Evolutionary conservation across 2,888 invertebrate genomes (phyloP), one percentile per base, ranked within the genome.

Genomic region (Chloroclysta siterata): DNA sequence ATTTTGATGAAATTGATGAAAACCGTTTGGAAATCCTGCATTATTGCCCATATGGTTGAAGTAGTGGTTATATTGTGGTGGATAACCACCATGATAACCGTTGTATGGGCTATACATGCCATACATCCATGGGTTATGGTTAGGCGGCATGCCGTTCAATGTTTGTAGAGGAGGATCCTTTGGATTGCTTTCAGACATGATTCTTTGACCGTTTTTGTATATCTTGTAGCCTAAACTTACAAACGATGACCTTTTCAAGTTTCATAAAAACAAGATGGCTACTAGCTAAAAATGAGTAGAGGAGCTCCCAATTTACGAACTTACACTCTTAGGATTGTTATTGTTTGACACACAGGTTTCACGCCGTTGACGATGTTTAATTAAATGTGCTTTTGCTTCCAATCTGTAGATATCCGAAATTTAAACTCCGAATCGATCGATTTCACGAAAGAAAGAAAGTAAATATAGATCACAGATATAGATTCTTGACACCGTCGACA

Each of bases 1-100:
- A 67, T 86, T 82, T 65, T 87, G 85, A 70, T 87, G 87, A 77
- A 83, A 88, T 68, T 88, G 88, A 72, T 84, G 83, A 65, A 72
- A 69, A 68, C 81, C 82, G 71, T 79, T 86, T 56, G 81, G 33
- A 77, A 78, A 82, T 69, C 81, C 83, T 63, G 76, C 76, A 65
- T 78, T 84, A 70, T 84, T 84, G 36, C 84, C 83, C 87, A 90
- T 89, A 75, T 89, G 89, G 73, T 89, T 88, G 71, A 84, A 93
- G 74, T 91, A 93, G 65, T 93, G 90, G 73, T 93, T 93, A 74
- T 90, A 94, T 75, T 90, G 93, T 59, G 91, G 93, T 58, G 90
- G 87, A 79, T 89, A 93, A 82, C 89, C 82, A 75, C 88, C 88
- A 65, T 85, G 85, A 74, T 89, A 92, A 50, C 85, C 86, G 76